Conservation (phyloP, 1,140 invertebrate species). For the Euglossa dilemma region DNA sequence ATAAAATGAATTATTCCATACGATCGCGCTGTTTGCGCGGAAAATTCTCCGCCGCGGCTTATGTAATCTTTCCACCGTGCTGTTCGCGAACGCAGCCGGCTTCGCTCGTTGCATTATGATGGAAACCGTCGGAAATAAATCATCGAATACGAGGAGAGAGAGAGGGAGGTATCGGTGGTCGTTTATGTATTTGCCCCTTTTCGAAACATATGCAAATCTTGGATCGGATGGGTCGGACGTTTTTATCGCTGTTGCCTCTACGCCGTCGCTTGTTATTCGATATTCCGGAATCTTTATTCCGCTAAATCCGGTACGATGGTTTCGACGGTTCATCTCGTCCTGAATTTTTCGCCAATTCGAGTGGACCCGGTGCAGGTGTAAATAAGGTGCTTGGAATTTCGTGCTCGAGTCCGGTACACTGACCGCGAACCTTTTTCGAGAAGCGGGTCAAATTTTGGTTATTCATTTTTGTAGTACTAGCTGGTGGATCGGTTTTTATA, state of each 20-base stretch:
- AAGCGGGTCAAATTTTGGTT: no score
- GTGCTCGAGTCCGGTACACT: no score
- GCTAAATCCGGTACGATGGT: background rate
- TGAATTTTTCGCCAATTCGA: no score
- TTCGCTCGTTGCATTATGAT: background rate
- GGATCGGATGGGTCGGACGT: background rate
- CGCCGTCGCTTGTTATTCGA: background rate
- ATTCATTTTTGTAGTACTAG: no score
- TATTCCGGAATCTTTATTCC: background rate
- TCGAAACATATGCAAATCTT: background rate
- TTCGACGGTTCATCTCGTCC: background rate
- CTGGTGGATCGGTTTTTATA: no score
- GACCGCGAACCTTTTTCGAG: no score
- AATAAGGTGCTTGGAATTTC: no score
- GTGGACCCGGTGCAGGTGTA: no score
- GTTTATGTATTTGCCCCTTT: background rate
- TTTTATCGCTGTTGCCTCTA: background rate
- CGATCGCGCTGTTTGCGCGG: conserved; percentile 22
- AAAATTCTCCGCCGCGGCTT: conserved; percentile 19
- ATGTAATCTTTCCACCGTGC: conserved; percentile 20
- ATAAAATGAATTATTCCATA: conserved; percentile 45
- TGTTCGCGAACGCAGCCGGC: background rate
- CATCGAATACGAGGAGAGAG: background rate
- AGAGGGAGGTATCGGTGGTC: background rate
- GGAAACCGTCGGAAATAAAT: conserved; percentile 9